Conservation (phyloP, 1,140 invertebrate genomes). For the Cryptotermes secundus region DNA sequence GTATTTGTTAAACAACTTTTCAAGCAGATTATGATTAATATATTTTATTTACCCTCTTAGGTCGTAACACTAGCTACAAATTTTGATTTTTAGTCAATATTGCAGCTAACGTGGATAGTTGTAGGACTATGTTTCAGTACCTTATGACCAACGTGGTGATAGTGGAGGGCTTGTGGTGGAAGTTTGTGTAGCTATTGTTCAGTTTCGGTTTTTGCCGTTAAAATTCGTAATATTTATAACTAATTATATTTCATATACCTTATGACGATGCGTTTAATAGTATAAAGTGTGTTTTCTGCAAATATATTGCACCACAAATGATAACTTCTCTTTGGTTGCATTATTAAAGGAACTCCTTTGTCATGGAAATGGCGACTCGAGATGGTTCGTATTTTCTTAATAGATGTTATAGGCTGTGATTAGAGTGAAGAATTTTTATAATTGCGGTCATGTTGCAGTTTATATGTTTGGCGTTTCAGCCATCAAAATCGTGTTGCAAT, state of each 20-base stretch:
- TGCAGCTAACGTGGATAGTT: background rate
- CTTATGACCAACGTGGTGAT: background rate
- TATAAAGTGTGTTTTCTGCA: background rate
- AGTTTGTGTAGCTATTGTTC: background rate
- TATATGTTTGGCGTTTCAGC: background rate
- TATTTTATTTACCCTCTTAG: no score
- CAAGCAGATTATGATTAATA: no score
- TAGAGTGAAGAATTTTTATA: background rate
- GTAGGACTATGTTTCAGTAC: background rate
- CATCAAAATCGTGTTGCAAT: background rate
- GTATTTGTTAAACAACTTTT: no score
- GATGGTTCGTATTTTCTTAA: constrained; percentile 49
- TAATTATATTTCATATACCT: background rate
- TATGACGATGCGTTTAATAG: background rate
- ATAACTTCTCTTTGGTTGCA: background rate
- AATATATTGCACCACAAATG: background rate
- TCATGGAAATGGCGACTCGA: constrained; percentile 53
- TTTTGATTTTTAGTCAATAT: no score
- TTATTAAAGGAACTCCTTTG: background rate
- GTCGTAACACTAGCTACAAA: no score
- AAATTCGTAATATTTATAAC: background rate
- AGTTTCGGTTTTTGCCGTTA: background rate
- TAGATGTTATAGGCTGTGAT: background rate
- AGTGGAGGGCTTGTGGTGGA: background rate
- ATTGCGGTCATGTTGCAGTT: background rate